A percentile compares a stretch with the other conserved stretches of the same genome.
These are phyloP conservation scores for Anisognathus igniventris DNA, from an alignment of 2,797 vertebrate species.

Conservation along the genomic window DNA sequence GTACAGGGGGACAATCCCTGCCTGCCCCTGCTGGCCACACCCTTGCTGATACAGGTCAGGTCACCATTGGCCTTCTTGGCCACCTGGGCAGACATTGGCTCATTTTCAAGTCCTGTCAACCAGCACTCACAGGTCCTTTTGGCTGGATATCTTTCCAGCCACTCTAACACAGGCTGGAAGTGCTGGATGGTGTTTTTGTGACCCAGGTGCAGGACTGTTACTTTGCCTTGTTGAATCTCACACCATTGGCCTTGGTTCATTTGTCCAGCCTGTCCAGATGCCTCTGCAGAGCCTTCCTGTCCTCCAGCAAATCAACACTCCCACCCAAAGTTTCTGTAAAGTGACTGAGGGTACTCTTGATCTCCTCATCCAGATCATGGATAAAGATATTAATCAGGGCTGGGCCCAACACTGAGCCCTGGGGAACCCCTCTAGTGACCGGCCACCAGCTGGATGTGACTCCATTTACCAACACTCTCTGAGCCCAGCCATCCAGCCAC, in stretches of 20 bases:
- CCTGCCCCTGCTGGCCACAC: not conserved
- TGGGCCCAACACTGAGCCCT: not conserved
- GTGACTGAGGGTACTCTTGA: not conserved
- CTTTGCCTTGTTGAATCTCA: not conserved
- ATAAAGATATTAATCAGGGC: not conserved
- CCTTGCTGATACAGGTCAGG: not conserved
- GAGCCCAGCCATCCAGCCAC: too few relatives aligned
- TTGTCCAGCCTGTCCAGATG: not conserved
- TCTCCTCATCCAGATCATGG: not conserved
- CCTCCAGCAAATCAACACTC: not conserved
- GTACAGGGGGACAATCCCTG: not conserved
- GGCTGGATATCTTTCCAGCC: not conserved
- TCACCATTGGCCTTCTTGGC: not conserved
- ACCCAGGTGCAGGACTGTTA: not conserved
- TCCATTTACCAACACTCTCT: not conserved
- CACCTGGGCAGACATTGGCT: not conserved
- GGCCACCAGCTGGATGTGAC: not conserved
- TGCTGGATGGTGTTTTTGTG: not conserved
- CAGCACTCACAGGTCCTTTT: not conserved
- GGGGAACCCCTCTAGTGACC: not conserved
- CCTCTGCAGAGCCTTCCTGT: not conserved
- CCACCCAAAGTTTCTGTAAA: not conserved
- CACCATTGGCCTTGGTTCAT: fast-evolving
- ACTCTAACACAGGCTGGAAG: not conserved
- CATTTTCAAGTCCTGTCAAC: not conserved